Evolutionary conservation across 2,888 invertebrate genomes (phyloP).

Genomic region (Yponomeuta plumbellus): DNA sequence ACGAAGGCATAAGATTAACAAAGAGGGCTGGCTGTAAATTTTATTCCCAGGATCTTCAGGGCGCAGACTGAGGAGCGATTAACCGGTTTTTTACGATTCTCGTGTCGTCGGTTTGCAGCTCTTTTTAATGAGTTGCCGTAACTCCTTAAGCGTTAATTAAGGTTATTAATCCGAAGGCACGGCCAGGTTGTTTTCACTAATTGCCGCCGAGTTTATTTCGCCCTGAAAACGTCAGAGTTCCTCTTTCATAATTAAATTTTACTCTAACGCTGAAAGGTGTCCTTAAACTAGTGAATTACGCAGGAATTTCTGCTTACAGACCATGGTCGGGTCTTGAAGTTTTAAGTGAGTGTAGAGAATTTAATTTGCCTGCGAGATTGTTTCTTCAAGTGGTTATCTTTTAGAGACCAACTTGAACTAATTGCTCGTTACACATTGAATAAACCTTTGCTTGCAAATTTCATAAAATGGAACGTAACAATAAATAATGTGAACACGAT

Average conservation of each 20-base stretch:
- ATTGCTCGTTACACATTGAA: too few species aligned
- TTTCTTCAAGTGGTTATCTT: background rate
- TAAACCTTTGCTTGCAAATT: too few species aligned
- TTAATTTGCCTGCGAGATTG: slow-evolving; percentile 9
- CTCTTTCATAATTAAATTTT: slow-evolving; percentile 52
- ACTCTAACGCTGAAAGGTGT: slow-evolving; percentile 30
- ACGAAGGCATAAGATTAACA: background rate
- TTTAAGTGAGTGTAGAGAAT: background rate
- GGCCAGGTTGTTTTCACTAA: slow-evolving; percentile 69
- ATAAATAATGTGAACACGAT: too few species aligned
- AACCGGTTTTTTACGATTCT: slow-evolving; percentile 15
- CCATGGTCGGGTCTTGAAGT: background rate
- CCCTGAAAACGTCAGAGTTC: slow-evolving; percentile 44
- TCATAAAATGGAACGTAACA: too few species aligned
- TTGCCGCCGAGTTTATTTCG: slow-evolving; percentile 68
- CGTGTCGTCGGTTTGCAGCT: slow-evolving; percentile 12
- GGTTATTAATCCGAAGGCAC: slow-evolving; percentile 69
- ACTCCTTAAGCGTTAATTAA: slow-evolving; percentile 64
- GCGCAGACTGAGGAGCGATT: slow-evolving; percentile 7
- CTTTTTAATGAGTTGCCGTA: slow-evolving; percentile 43
- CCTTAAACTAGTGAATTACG: slow-evolving; percentile 24
- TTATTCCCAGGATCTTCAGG: background rate
- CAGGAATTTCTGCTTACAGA: background rate
- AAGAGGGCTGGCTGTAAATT: background rate
- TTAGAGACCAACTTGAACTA: background rate